Conservation (phyloP, 92 coral and sea anemone species). For the Montipora capitata region DNA sequence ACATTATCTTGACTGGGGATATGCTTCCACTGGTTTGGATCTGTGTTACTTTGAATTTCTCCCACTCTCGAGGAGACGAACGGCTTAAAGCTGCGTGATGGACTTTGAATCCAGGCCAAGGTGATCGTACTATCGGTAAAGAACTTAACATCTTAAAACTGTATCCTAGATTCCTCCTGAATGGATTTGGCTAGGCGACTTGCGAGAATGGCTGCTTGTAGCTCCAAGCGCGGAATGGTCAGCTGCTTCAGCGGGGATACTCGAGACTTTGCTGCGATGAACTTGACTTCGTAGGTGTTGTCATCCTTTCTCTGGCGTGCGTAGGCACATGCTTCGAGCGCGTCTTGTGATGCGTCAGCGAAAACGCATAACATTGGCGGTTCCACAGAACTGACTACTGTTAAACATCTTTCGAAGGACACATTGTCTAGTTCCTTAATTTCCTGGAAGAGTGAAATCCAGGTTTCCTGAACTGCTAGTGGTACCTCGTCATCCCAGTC, state of each 20-base stretch:
- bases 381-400: not conserved
- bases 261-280: no score
- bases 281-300: no score
- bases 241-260: no score
- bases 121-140: conserved; percentile 5
- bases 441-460: conserved; percentile 50
- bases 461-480: conserved; percentile 5
- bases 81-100: conserved; percentile 55
- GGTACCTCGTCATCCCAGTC: conserved; percentile 68
- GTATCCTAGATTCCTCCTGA: not conserved
- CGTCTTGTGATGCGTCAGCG: not conserved
- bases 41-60: conserved; percentile 61
- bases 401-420: conserved; percentile 38
- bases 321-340: conserved; percentile 54
- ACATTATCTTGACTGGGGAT: conserved; percentile 58
- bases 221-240: no score
- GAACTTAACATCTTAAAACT: no score
- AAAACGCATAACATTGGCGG: conserved; percentile 31
- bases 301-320: no score
- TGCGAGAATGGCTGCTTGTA: not conserved
- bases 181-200: conserved; percentile 37
- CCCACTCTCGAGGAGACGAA: conserved; percentile 55
- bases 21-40: conserved; percentile 62
- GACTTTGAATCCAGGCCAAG: conserved; percentile 61
- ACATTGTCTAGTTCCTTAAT: conserved; percentile 60